Evolutionary conservation across 2,888 invertebrate genomes (phyloP).

Genomic region (Carpatolechia fugitivella): DNA sequence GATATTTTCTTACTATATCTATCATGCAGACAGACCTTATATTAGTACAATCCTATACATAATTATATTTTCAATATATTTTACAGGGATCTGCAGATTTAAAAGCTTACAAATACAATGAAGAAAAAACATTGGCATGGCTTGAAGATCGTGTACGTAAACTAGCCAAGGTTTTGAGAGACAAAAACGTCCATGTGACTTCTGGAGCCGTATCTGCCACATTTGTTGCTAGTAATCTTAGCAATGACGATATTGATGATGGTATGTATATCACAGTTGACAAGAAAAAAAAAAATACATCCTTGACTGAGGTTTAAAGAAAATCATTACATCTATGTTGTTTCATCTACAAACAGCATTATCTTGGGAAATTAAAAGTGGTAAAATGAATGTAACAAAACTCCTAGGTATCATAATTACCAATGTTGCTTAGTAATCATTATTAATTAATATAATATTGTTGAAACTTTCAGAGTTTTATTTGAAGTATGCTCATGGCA

Average conservation of each 20-base stretch:
- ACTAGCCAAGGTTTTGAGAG: constrained; percentile 81
- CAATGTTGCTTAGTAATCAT: too few relatives aligned
- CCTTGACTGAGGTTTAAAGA: too few relatives aligned
- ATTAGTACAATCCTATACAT: too few relatives aligned
- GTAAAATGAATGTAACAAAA: too few relatives aligned
- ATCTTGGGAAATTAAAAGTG: too few relatives aligned
- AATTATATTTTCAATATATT: constrained; percentile 15
- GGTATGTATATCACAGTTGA: constrained; percentile 54
- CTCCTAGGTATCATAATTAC: too few relatives aligned
- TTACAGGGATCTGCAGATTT: constrained; percentile 82
- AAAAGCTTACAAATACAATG: constrained; percentile 90
- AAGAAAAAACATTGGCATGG: constrained; percentile 87
- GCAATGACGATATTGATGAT: constrained; percentile 77
- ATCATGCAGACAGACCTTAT: too few relatives aligned
- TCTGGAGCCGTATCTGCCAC: constrained; percentile 87
- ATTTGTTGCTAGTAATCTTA: constrained; percentile 83
- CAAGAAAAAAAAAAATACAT: too few relatives aligned
- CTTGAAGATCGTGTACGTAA: constrained; percentile 84
- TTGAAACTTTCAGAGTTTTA: constrained; percentile 74
- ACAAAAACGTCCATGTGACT: constrained; percentile 86
- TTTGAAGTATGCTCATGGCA: constrained; percentile 86
- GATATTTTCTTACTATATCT: background rate
- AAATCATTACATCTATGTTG: too few relatives aligned
- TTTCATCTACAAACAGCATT: too few relatives aligned
- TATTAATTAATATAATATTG: too few relatives aligned